Base-by-base conservation (phyloP, 2,797 vertebrate genomes). In the Phylloscopus collybita region DNA sequence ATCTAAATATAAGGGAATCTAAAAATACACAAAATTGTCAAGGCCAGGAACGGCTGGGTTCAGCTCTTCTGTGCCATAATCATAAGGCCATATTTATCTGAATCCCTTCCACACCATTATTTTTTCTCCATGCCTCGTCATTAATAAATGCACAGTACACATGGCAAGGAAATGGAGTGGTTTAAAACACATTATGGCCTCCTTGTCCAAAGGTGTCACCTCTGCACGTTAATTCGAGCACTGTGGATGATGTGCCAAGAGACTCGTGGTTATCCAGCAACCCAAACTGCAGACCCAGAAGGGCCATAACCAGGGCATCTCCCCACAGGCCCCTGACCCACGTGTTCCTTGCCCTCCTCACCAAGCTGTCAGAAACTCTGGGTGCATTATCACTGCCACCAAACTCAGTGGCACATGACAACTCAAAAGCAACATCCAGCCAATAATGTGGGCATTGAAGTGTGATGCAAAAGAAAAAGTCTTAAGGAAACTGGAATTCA, bases 21-120 rank as follows among this genome's bases (percentile, higher is more conserved):
- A 97, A 97, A 97, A 97, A 91, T 86, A 86, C 5, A 19, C 88
- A 90, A 94, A 96, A 93, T 75, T 87, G 88, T 82, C 73, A 50
- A 69, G 93, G 56, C 23, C 26, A n/a, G 60, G 64, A 90, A 88
- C 38, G 80, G 66, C 14, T 60, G 86, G 25, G 81, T 96, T 97
- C 65, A 71, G 92, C 81, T 83, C 70, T 30, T 88, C 73, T 12
- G 3, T 79, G 53, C 49, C 22, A 38, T 74, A 91, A 90, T 69
- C 85, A 71, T 42, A 86, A 95, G 61, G 17, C 22, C 17, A 16
- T 51, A 92, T 74, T 92, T 94, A 38, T 38, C 27, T 61, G 71
- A 45, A 72, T 87, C 27, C 59, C 81, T 94, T 65, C 36, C 92
- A 86, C 38, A 47, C 47, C 9, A 6, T 81, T 91, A 86, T n/a